A percentile compares a stretch with the other conserved stretches of the same genome.
Evolutionary conservation across 2,888 invertebrate species (phyloP).

Genomic region (Stictocephala bisonia): DNA sequence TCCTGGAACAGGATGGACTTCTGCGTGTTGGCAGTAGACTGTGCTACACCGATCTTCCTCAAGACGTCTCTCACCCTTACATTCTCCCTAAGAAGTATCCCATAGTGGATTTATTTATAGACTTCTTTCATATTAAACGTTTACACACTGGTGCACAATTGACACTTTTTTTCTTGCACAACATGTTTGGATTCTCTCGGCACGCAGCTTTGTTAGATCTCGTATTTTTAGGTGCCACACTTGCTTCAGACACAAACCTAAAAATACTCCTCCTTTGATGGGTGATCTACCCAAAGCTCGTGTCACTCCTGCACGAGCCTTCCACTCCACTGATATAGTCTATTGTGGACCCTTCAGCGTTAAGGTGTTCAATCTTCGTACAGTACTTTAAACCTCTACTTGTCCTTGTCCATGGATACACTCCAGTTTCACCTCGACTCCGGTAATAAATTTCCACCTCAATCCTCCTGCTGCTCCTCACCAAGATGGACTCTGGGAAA

Average conservation of each 20-base stretch:
- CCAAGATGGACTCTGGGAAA: too few relatives aligned
- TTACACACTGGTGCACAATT: not conserved
- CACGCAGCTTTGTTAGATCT: not conserved
- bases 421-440: too few relatives aligned
- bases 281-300: conserved; percentile 36
- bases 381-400: too few relatives aligned
- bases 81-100: not conserved
- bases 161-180: not conserved
- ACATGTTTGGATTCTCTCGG: not conserved
- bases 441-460: too few relatives aligned
- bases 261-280: not conserved
- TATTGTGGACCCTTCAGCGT: conserved; percentile 31
- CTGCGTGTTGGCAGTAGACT: conserved; percentile 17
- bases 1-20: not conserved
- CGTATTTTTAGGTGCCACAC: not conserved
- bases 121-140: not conserved
- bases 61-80: not conserved
- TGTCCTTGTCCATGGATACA: too few relatives aligned
- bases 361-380: too few relatives aligned
- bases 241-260: not conserved
- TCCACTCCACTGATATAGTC: conserved; percentile 14
- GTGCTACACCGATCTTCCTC: not conserved
- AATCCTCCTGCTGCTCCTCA: too few relatives aligned
- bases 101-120: not conserved
- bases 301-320: conserved; percentile 15